Evolutionary conservation across 2,888 invertebrate genomes (phyloP).

Genomic region (Agrilus mali): DNA sequence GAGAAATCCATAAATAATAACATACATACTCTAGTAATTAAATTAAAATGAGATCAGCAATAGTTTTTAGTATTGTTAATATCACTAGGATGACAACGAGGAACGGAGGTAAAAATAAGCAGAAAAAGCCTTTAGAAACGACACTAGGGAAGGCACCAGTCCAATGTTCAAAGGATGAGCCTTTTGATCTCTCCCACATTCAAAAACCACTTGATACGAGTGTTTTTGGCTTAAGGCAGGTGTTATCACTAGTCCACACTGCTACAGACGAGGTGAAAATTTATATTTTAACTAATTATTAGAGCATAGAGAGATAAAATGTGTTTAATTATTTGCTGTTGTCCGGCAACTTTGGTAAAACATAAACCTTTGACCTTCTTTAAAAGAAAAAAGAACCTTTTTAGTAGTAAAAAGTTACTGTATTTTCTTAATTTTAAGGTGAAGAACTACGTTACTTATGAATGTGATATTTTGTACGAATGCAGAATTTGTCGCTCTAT

Average conservation of each 20-base stretch:
- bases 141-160: conserved; percentile 24
- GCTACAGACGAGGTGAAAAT: conserved; percentile 59
- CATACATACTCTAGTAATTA: too few species aligned
- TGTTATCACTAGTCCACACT: conserved; percentile 56
- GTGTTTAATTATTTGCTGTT: too few species aligned
- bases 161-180: conserved; percentile 12
- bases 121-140: conserved; percentile 23
- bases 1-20: too few species aligned
- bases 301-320: too few species aligned
- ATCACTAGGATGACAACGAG: conserved; percentile 7
- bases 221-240: conserved; percentile 55
- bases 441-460: conserved; percentile 58
- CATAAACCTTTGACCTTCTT: too few species aligned
- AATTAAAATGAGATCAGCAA: too few species aligned
- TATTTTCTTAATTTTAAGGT: conserved; percentile 41
- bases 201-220: conserved; percentile 55
- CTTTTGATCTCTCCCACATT: conserved; percentile 33
- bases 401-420: too few species aligned
- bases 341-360: too few species aligned
- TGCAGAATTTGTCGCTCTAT: conserved; percentile 78
- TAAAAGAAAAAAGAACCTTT: too few species aligned
- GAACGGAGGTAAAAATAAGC: conserved; percentile 14
- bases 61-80: background rate
- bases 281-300: too few species aligned
- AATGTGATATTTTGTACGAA: conserved; percentile 83